Base-by-base conservation (phyloP, 2,888 invertebrate species). In the Loripinus fragilis region DNA sequence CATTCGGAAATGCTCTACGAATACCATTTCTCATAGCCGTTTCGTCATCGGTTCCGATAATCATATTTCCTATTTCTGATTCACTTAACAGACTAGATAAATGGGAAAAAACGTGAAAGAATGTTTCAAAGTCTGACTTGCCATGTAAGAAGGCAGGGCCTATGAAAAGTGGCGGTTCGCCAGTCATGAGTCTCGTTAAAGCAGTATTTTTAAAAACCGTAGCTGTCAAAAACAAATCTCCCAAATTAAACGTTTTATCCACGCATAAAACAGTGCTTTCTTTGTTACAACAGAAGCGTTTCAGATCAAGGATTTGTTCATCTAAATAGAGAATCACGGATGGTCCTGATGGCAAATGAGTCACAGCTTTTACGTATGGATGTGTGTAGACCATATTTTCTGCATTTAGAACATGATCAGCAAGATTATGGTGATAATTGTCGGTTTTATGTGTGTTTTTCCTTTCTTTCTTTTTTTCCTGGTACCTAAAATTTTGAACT, bases 191-290 rank as follows among this genome's bases (percentile, higher is more conserved):
- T 20, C 69, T 23, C 2, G 25, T 10, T 3, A 77, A 48, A 23
- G 77, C 35, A 20, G 68, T 28, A 25, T 72, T 68, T 64, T 77
- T 72, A 38, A 73, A 77, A 0, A 77, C 68, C 2, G 45, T 55
- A 38, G 65, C 55, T 41, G 77, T 77, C n/a, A 77, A 23, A 45
- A 30, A 45, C 23, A 76, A n/a, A 20, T 71, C 33, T 30, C 76
- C 71, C 23, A 71, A 28, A 38, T 77, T 77, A 50, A 69, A 77
- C 1, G 73, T 72, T 52, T 69, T 77, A 30, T 77, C 73, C 0
- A 70, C 50, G 0, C 69, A 55, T 25, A 77, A 30, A n/a, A 76
- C 30, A 0, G 64, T 17, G n/a, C 45, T 33, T 0, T 72, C 41
- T 1, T 68, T 68, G 12, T 17, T 20, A 23, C 68, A 68, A 64